Evolutionary conservation across 2,888 invertebrate species (phyloP), one percentile per base, ranked within the genome.

Genomic region (Aporophyla lueneburgensis): DNA sequence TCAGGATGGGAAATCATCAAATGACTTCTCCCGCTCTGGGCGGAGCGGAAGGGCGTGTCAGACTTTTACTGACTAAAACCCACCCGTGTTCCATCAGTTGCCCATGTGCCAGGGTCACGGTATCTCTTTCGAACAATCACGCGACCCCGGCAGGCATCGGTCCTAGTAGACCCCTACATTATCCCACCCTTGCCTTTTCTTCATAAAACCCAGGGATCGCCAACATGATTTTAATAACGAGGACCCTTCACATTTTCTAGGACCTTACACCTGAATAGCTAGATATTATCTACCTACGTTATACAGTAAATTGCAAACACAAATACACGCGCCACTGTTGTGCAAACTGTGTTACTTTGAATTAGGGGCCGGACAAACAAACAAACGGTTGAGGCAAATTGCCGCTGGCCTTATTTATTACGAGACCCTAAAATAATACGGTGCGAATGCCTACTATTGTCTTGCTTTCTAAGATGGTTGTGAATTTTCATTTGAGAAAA

Each of bases 311-410:
- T 95, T 94, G 92, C 88, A 88, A 94, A 91, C 91, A 90, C 91
- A 93, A 94, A 93, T 89, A 93, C 88, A 90, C 90, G 86, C 88
- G 89, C 92, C 91, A 90, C 91, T 89, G 91, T 91, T 92, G 90
- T 90, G 91, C 91, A 93, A 93, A 93, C 93, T 93, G 92, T 94
- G 94, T 94, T 93, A 93, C 94, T 93, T 94, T 91, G 93, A 94
- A 94, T 95, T 94, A 94, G 91, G 91, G 91, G 88, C 88, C 85
- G 90, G 89, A 92, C 92, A 92, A 93, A 93, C 93, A 93, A 91
- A 93, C 91, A 90, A 86, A 88, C 90, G 81, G 89, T 86, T 80
- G 89, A 87, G 80, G 89, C 88, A 89, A 92, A 92, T 92, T 91
- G 91, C 91, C 89, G 81, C 88, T 85, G 81, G 86, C 91, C 89